A percentile compares a stretch with the other conserved stretches of the same genome.
These are phyloP conservation scores for Ptychodera flava DNA, from an alignment of 35 echinoderm and acorn worm species.

Conservation along the genomic window DNA sequence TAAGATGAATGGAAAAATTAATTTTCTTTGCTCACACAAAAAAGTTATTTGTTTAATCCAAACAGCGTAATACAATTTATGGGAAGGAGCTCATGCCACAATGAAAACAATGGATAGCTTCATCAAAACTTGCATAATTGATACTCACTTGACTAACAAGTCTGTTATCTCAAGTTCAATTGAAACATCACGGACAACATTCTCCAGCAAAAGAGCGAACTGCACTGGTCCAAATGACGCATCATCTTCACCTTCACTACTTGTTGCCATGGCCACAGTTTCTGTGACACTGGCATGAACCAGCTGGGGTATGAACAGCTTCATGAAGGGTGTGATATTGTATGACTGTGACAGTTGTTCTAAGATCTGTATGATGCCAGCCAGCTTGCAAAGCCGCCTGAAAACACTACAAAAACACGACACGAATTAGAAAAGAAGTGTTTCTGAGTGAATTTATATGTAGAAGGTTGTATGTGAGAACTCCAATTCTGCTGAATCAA, in stretches of 20 bases:
- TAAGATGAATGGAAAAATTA: too few relatives aligned
- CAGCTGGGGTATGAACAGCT: slow-evolving; percentile 32
- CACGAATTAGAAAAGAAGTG: too few relatives aligned
- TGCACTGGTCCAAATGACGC: slow-evolving; percentile 16
- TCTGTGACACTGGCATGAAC: slow-evolving; percentile 17
- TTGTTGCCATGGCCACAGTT: neutral
- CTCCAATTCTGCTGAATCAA: too few relatives aligned
- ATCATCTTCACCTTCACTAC: slow-evolving; percentile 6
- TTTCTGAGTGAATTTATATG: too few relatives aligned
- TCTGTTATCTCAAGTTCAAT: slow-evolving; percentile 4
- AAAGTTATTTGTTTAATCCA: too few relatives aligned
- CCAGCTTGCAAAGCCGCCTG: slow-evolving; percentile 39
- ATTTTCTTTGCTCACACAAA: too few relatives aligned
- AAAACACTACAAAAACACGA: slow-evolving; percentile 40
- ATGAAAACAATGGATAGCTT: too few relatives aligned
- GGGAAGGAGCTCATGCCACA: too few relatives aligned
- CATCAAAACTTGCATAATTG: too few relatives aligned
- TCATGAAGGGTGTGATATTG: slow-evolving; percentile 61
- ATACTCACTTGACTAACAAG: slow-evolving; percentile 25
- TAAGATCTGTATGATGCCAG: slow-evolving; percentile 29
- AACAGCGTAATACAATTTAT: too few relatives aligned
- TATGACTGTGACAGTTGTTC: slow-evolving; percentile 37
- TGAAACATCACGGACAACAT: slow-evolving; percentile 25
- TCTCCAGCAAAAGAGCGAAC: slow-evolving; percentile 9
- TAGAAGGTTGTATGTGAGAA: too few relatives aligned